Percentiles rank a stretch among this genome's conserved stretches.
These are phyloP conservation scores for Sycophaga agraensis DNA, from an alignment of 1,140 invertebrate species.

Conservation along the genomic window DNA sequence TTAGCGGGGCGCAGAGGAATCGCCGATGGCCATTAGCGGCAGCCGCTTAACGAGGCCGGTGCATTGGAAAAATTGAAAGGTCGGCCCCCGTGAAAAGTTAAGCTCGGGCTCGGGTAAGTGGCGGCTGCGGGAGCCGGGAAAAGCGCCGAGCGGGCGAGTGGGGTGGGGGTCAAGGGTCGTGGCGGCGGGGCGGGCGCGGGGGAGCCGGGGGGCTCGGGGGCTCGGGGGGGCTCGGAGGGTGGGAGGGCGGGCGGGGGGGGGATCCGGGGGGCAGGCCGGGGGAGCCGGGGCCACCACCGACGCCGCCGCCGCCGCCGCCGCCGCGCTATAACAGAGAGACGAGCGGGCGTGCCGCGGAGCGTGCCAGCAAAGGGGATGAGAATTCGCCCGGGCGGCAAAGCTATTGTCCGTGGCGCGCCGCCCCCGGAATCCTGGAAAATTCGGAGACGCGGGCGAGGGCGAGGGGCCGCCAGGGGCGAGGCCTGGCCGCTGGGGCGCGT, in stretches of 20 bases:
- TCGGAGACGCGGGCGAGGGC: not conserved
- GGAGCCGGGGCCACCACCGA: conserved; percentile 28
- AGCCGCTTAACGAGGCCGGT: too few species aligned
- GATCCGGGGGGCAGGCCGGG: conserved; percentile 29
- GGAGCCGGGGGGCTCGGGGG: not conserved
- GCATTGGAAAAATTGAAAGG: too few species aligned
- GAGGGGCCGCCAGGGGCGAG: not conserved
- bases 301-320: conserved; percentile 39
- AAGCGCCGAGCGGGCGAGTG: conserved; percentile 24
- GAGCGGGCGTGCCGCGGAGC: conserved; percentile 58
- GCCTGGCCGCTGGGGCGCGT: not conserved
- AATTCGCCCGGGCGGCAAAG: conserved; percentile 44
- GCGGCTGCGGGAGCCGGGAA: too few species aligned
- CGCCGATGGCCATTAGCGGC: too few species aligned
- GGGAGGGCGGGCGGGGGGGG: not conserved
- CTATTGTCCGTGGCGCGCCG: conserved; percentile 44
- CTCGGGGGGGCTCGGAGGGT: not conserved
- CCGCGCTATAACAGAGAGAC: conserved; percentile 57
- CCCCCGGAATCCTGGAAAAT: conserved; percentile 26
- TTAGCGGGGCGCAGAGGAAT: too few species aligned
- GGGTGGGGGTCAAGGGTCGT: conserved; percentile 30
- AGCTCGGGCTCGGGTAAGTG: too few species aligned
- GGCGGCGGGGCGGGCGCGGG: conserved; percentile 14
- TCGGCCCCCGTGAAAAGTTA: too few species aligned
- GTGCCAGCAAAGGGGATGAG: conserved; percentile 59